Evolutionary conservation across 2,888 invertebrate genomes (phyloP).

Genomic region (Macaria liturata): DNA sequence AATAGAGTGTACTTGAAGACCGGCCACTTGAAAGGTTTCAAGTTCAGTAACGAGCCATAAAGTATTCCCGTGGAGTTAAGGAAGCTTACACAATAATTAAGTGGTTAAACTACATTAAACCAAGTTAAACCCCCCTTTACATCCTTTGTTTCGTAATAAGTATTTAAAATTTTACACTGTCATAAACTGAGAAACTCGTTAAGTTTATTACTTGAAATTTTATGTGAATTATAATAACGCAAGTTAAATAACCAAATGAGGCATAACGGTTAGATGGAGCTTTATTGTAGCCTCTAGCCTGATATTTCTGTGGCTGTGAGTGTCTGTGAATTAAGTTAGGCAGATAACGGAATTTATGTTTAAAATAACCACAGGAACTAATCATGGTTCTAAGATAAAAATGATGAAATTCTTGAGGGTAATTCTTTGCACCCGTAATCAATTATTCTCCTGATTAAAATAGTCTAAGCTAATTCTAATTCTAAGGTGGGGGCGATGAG

Average conservation of each 20-base stretch:
- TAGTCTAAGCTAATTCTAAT: too few relatives aligned
- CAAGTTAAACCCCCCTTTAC: conserved; percentile 4
- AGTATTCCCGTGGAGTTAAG: conserved; percentile 8
- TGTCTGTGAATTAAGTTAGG: too few relatives aligned
- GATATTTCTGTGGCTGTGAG: too few relatives aligned
- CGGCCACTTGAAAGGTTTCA: too few relatives aligned
- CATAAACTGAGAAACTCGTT: conserved; percentile 21
- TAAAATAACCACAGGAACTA: too few relatives aligned
- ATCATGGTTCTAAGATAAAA: too few relatives aligned
- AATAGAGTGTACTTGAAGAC: background rate
- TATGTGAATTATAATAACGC: conserved; percentile 18
- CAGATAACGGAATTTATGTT: too few relatives aligned
- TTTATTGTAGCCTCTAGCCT: too few relatives aligned
- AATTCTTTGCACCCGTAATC: too few relatives aligned
- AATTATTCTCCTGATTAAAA: too few relatives aligned
- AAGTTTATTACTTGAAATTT: conserved; percentile 16
- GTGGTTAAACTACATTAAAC: conserved; percentile 14
- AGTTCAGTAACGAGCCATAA: conserved; percentile 1
- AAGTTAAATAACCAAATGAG: conserved; percentile 24
- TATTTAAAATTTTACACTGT: conserved; percentile 23
- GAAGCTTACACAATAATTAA: conserved; percentile 21
- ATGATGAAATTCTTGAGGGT: too few relatives aligned
- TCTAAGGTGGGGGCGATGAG: too few relatives aligned
- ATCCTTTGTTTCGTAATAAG: conserved; percentile 23
- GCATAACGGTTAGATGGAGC: background rate